A percentile compares a stretch with the other conserved stretches of the same genome.
Conservation (phyloP, 2,797 vertebrate genomes). For the Phataginus tetradactyla region DNA sequence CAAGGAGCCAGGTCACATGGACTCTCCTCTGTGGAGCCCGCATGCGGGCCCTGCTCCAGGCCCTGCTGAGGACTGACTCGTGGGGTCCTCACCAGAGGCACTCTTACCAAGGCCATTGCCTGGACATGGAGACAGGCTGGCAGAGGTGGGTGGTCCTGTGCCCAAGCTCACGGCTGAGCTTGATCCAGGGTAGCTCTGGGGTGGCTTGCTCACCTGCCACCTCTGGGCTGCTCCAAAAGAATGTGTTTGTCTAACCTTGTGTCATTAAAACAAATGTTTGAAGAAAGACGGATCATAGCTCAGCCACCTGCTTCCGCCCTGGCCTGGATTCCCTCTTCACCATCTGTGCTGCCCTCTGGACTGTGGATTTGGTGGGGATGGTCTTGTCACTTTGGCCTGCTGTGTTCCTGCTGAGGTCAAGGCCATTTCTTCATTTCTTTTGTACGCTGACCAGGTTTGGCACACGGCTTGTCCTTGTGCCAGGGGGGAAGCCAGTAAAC, state of each 20-base stretch:
- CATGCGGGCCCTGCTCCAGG: accelerated
- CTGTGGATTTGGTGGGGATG: accelerated
- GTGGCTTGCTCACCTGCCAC: background rate
- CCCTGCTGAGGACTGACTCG: accelerated
- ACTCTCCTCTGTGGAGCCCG: accelerated
- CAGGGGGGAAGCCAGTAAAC: background rate
- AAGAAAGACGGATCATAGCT: background rate
- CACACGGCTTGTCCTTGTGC: background rate
- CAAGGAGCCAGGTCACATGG: accelerated
- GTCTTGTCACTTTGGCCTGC: background rate
- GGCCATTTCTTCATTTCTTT: background rate
- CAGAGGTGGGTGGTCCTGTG: accelerated
- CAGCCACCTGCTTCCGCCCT: background rate
- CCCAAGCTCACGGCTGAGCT: background rate
- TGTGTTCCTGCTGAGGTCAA: background rate
- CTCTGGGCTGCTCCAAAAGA: background rate
- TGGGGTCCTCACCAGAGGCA: accelerated
- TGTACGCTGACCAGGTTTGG: accelerated
- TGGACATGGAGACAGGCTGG: background rate
- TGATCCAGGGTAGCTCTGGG: background rate
- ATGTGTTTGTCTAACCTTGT: background rate
- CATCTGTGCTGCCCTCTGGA: background rate
- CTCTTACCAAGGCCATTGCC: background rate
- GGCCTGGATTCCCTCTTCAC: background rate
- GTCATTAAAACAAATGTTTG: background rate